Percentiles rank a stretch among this genome's conserved stretches.
Evolutionary conservation across 2,888 invertebrate genomes (phyloP).

Genomic region (Kuschelorhynchus macadamiae): DNA sequence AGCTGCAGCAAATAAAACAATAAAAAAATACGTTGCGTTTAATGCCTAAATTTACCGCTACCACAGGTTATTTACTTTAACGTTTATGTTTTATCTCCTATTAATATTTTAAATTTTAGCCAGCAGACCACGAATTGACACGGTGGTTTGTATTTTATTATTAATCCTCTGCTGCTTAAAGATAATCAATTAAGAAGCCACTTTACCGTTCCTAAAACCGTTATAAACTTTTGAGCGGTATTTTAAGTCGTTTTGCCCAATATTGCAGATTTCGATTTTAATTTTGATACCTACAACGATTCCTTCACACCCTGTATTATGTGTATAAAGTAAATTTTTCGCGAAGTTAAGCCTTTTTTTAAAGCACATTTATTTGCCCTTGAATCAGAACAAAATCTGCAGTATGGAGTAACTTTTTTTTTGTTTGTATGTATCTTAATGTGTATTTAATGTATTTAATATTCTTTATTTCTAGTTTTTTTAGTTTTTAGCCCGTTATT

Average conservation of each 20-base stretch:
- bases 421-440: conserved; percentile 2
- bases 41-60: no score
- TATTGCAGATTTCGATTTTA: conserved; percentile 23
- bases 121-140: no score
- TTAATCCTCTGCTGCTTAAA: conserved; percentile 1
- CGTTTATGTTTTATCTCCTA: no score
- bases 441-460: conserved; percentile 28
- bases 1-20: no score
- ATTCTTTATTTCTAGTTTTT: conserved; percentile 44
- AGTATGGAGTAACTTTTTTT: conserved; percentile 25
- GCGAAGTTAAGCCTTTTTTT: neutral
- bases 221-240: conserved; percentile 6
- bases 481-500: conserved; percentile 42
- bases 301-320: conserved; percentile 11
- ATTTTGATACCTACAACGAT: neutral
- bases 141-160: no score
- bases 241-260: conserved; percentile 20
- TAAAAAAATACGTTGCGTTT: no score
- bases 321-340: neutral
- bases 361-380: neutral
- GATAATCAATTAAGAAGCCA: conserved; percentile 11
- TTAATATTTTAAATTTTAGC: no score
- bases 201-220: conserved; percentile 12
- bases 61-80: no score
- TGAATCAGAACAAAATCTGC: conserved; percentile 15